A percentile compares a stretch with the other conserved stretches of the same genome.
phyloP scores from a whole-genome alignment of 2,888 invertebrate species.

The Coenonympha glycerion region DNA sequence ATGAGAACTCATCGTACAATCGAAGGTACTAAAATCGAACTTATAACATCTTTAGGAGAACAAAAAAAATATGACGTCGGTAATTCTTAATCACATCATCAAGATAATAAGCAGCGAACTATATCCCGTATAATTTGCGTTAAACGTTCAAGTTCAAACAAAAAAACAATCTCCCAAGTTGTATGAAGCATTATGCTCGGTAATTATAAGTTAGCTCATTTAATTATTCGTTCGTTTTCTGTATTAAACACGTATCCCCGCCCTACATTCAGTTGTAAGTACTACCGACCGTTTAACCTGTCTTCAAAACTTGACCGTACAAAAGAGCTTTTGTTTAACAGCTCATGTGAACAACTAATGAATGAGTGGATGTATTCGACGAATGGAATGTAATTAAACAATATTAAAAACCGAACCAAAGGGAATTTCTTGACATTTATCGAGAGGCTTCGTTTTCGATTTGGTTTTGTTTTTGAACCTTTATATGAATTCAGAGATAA shows the following conservation, averaged over 20 bases:
- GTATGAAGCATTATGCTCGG: slow-evolving; percentile 29
- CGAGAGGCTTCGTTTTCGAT: slow-evolving; percentile 15
- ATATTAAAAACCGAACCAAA: slow-evolving; percentile 30
- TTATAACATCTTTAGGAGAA: no score
- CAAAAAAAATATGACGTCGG: no score
- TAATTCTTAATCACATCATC: slow-evolving; percentile 2
- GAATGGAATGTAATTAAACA: slow-evolving; percentile 62
- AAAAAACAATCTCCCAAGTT: slow-evolving; percentile 15
- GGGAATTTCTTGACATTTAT: slow-evolving; percentile 27
- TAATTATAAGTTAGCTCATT: slow-evolving; percentile 59
- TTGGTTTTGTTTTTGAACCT: neutral
- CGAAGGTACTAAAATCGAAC: no score
- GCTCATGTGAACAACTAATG: slow-evolving; percentile 55
- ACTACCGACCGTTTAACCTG: slow-evolving; percentile 41
- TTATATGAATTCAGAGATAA: no score
- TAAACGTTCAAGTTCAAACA: slow-evolving; percentile 18
- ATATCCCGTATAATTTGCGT: slow-evolving; percentile 20
- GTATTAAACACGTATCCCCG: slow-evolving; percentile 58
- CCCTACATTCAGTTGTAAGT: slow-evolving; percentile 51
- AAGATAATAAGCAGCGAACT: slow-evolving; percentile 7
- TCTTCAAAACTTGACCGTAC: slow-evolving; percentile 38
- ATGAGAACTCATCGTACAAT: no score
- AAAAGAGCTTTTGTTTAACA: slow-evolving; percentile 65
- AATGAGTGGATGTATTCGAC: slow-evolving; percentile 54
- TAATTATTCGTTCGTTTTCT: slow-evolving; percentile 61